phyloP scores from a whole-genome alignment of 2,797 vertebrate species.

The Decapterus maruadsi region DNA sequence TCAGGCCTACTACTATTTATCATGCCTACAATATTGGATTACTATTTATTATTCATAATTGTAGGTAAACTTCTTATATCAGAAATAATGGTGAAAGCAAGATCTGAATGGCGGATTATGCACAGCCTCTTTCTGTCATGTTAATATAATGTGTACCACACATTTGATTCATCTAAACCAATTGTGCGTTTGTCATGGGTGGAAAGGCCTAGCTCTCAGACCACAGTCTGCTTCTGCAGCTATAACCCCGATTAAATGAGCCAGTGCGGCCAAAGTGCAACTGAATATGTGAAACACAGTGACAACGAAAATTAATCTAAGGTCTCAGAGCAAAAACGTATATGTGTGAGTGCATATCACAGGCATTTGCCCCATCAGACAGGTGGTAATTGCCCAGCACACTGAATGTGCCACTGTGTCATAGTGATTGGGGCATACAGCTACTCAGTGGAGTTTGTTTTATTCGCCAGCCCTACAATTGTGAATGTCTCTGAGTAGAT shows the following conservation, averaged over 20 bases:
- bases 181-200: constrained; percentile 19
- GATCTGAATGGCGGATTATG: constrained; percentile 18
- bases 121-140: background rate
- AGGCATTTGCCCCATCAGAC: background rate
- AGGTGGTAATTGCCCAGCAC: background rate
- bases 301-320: background rate
- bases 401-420: background rate
- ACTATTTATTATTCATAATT: constrained; percentile 29
- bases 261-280: constrained; percentile 13
- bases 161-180: constrained; percentile 28
- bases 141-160: constrained; percentile 9
- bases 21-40: constrained; percentile 14
- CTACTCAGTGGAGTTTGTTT: background rate
- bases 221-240: constrained; percentile 5
- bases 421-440: background rate
- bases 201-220: constrained; percentile 19
- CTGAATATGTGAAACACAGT: constrained; percentile 15
- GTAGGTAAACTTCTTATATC: constrained; percentile 28
- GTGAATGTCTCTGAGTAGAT: too few relatives aligned
- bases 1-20: background rate
- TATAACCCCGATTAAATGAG: constrained; percentile 22
- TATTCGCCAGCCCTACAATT: background rate
- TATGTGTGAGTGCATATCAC: background rate
- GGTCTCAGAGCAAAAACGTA: background rate
- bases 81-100: constrained; percentile 7